Conservation (phyloP, 2,113 vertebrate genomes). For the Meleagris gallopavo region DNA sequence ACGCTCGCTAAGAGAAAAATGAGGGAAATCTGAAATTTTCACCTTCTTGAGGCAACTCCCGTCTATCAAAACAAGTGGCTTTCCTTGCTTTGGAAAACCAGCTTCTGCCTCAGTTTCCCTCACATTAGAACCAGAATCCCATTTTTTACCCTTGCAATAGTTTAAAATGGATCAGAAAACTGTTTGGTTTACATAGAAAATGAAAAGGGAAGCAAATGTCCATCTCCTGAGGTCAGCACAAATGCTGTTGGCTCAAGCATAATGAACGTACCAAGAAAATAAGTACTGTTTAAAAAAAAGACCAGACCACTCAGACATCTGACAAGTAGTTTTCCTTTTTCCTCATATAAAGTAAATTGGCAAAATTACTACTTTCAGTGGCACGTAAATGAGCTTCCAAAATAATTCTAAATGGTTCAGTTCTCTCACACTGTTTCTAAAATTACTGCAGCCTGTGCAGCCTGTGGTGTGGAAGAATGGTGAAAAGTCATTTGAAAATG, state of each 20-base stretch:
- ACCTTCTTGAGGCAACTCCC: neutral
- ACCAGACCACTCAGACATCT: neutral
- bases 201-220: neutral
- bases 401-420: neutral
- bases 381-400: neutral
- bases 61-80: neutral
- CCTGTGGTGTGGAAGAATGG: neutral
- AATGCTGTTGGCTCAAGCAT: neutral
- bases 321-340: neutral
- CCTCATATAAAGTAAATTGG: neutral
- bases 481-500: neutral
- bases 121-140: neutral
- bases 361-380: neutral
- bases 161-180: neutral
- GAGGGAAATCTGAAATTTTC: neutral
- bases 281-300: neutral
- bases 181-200: accelerated
- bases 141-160: neutral
- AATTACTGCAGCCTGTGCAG: neutral
- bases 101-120: neutral
- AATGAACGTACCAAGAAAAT: accelerated
- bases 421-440: neutral
- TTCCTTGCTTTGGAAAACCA: neutral
- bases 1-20: neutral
- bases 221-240: neutral